These are phyloP conservation scores for Thrips palmi DNA, from an alignment of 1,140 invertebrate genomes.

Conservation along the genomic window DNA sequence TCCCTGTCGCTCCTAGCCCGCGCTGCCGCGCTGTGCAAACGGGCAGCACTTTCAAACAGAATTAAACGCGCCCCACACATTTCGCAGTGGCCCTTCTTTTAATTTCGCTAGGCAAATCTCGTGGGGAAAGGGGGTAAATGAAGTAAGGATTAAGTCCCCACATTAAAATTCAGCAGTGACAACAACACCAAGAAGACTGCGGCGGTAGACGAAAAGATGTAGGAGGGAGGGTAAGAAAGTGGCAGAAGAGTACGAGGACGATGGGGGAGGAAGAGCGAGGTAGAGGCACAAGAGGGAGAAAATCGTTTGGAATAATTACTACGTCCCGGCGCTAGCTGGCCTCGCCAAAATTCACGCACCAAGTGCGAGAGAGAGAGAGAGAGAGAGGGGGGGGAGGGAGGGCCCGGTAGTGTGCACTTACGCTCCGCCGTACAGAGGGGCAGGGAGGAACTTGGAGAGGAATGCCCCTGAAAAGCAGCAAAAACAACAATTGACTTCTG, in stretches of 20 bases:
- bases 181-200: no score
- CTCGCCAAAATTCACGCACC: not conserved
- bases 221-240: not conserved
- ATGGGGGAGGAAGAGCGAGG: not conserved
- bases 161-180: no score
- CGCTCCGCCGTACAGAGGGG: no score
- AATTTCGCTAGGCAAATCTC: not conserved
- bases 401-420: no score
- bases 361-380: conserved; percentile 3
- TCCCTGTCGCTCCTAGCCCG: no score
- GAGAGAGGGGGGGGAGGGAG: not conserved
- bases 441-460: conserved; percentile 3
- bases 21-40: no score
- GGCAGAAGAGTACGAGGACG: not conserved
- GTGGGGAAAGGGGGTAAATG: not conserved
- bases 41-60: no score
- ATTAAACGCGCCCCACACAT: no score
- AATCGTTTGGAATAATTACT: no score
- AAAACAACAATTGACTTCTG: conserved; percentile 4
- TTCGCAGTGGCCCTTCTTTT: not conserved
- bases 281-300: not conserved
- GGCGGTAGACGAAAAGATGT: not conserved
- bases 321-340: no score
- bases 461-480: not conserved
- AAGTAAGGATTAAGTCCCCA: not conserved